These are phyloP conservation scores for Epiblema foenella DNA, from an alignment of 2,888 invertebrate species.

Conservation along the genomic window DNA sequence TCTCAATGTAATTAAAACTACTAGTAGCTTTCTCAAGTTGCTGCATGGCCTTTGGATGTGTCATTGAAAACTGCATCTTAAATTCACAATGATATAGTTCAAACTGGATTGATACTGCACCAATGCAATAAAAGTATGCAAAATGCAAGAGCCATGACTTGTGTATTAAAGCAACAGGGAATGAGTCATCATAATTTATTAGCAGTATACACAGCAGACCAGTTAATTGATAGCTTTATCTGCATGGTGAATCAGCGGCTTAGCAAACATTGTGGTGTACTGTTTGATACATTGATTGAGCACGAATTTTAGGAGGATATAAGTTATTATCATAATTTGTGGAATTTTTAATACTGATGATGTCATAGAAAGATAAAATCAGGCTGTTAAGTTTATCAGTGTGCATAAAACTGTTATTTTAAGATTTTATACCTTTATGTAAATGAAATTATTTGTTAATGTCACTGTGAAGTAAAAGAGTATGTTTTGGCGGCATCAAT, in stretches of 20 bases:
- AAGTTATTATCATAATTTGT: slow-evolving; percentile 36
- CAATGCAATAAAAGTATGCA: slow-evolving; percentile 44
- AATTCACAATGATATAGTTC: not conserved
- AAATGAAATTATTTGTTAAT: too few species aligned
- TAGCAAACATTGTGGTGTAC: slow-evolving; percentile 28
- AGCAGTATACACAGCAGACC: slow-evolving; percentile 24
- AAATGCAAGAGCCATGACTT: slow-evolving; percentile 29
- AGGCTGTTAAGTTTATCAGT: not conserved
- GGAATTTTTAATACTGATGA: slow-evolving; percentile 45
- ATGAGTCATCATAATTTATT: slow-evolving; percentile 44
- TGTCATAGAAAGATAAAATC: slow-evolving; percentile 44
- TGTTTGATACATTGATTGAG: slow-evolving; percentile 27
- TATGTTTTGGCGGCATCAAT: too few species aligned
- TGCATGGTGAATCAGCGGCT: slow-evolving; percentile 37
- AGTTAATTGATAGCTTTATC: slow-evolving; percentile 45
- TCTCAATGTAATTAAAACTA: not conserved
- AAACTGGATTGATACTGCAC: slow-evolving; percentile 11
- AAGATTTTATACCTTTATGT: not conserved
- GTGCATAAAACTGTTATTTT: not conserved
- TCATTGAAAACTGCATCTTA: slow-evolving; percentile 8
- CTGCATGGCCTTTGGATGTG: not conserved
- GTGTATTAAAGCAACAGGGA: slow-evolving; percentile 17
- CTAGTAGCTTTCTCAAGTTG: slow-evolving; percentile 21
- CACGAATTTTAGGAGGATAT: slow-evolving; percentile 18
- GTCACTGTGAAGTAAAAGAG: too few species aligned